These are phyloP conservation scores for Labeo rohita DNA, from an alignment of 2,113 vertebrate genomes.

Conservation along the genomic window DNA sequence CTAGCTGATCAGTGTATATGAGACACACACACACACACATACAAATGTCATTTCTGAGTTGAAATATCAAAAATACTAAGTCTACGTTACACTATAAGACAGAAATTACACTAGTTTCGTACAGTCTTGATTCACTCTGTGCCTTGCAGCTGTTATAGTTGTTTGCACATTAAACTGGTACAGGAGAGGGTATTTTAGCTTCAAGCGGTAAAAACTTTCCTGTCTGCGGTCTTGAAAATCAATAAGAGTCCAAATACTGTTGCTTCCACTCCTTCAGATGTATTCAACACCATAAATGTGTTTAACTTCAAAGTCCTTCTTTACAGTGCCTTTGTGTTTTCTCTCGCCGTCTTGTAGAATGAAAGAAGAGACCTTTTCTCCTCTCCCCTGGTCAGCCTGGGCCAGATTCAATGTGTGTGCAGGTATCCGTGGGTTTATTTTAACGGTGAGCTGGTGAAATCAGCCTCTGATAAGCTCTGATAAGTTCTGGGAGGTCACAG, in stretches of 20 bases:
- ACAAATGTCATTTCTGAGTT: too few species aligned
- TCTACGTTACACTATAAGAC: background rate
- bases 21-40: too few species aligned
- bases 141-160: background rate
- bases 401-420: background rate
- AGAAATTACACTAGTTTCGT: background rate
- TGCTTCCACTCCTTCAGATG: conserved; percentile 10
- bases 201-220: background rate
- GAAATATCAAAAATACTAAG: too few species aligned
- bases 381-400: background rate
- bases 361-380: background rate
- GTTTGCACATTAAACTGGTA: background rate
- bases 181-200: background rate
- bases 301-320: background rate
- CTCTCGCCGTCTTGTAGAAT: background rate
- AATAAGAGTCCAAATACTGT: background rate
- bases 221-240: background rate
- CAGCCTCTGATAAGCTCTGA: conserved; percentile 39
- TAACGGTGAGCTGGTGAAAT: conserved; percentile 37
- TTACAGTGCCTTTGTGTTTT: background rate
- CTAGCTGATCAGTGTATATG: background rate
- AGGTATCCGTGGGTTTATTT: conserved; percentile 26
- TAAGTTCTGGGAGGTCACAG: conserved; percentile 41
- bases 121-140: background rate
- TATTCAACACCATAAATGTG: conserved; percentile 9